Evolutionary conservation across 1,140 invertebrate species (phyloP).

Genomic region (Hylaeus anthracinus): DNA sequence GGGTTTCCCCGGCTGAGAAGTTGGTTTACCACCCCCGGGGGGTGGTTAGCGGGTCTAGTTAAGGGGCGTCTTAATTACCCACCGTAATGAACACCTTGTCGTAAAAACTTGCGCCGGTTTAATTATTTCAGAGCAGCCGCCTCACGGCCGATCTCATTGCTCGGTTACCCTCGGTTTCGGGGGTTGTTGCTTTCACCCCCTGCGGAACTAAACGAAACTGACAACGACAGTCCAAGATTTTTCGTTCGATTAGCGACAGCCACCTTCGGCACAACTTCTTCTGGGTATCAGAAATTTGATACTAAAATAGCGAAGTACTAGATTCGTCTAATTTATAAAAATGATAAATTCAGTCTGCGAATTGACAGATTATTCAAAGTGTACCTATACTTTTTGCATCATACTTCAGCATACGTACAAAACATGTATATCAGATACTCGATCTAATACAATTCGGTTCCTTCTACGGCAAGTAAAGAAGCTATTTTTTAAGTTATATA

Average conservation of each 20-base stretch:
- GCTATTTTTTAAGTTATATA: too few species aligned
- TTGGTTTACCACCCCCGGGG: slow-evolving; percentile 79
- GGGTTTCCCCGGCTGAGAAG: slow-evolving; percentile 71
- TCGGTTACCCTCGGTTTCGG: slow-evolving; percentile 59
- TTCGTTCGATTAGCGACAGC: slow-evolving; percentile 32
- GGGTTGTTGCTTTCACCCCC: slow-evolving; percentile 33
- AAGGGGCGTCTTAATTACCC: slow-evolving; percentile 82
- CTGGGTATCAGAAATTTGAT: too few species aligned
- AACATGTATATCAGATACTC: too few species aligned
- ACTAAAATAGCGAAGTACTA: too few species aligned
- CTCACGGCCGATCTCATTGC: slow-evolving; percentile 49
- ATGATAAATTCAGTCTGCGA: too few species aligned
- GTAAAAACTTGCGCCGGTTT: slow-evolving; percentile 81
- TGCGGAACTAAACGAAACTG: slow-evolving; percentile 44
- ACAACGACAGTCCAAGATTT: slow-evolving; percentile 44
- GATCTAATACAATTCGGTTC: too few species aligned
- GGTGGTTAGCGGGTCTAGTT: slow-evolving; percentile 80
- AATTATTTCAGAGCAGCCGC: slow-evolving; percentile 76
- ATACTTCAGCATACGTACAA: too few species aligned
- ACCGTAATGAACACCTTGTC: slow-evolving; percentile 82
- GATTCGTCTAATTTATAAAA: too few species aligned
- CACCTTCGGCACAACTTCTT: neutral
- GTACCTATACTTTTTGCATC: too few species aligned
- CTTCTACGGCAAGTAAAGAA: too few species aligned
- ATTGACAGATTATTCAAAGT: too few species aligned